Percentiles rank a stretch among this genome's conserved stretches.
These are phyloP conservation scores for Philereme vetulata DNA, from an alignment of 2,888 invertebrate genomes.

Conservation along the genomic window DNA sequence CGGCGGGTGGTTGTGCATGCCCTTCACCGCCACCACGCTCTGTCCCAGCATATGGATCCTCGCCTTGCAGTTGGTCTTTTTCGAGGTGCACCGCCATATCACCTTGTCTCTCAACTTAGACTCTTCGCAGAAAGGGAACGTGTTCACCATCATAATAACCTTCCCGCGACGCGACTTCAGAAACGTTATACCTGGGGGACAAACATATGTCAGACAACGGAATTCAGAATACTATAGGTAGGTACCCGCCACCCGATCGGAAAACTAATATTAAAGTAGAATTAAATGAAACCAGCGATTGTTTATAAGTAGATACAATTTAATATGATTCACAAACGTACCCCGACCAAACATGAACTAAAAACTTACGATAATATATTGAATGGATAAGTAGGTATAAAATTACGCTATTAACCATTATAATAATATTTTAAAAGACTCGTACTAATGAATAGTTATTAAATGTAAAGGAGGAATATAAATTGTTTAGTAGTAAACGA, in stretches of 20 bases:
- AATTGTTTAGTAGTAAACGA: slow-evolving; percentile 47
- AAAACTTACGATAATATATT: slow-evolving; percentile 73
- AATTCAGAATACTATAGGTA: slow-evolving; percentile 13
- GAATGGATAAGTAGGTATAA: slow-evolving; percentile 66
- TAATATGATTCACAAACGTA: slow-evolving; percentile 82
- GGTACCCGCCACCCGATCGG: slow-evolving; percentile 5
- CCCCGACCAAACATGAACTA: slow-evolving; percentile 73
- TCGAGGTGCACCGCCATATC: slow-evolving; percentile 81
- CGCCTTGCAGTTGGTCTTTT: slow-evolving; percentile 81
- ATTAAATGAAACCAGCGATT: slow-evolving; percentile 73
- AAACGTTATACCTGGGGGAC: slow-evolving; percentile 78
- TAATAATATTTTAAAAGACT: slow-evolving; percentile 54
- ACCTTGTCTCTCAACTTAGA: slow-evolving; percentile 80
- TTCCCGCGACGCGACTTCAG: slow-evolving; percentile 80
- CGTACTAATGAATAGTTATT: slow-evolving; percentile 62
- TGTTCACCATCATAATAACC: slow-evolving; percentile 82
- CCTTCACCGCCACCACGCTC: slow-evolving; percentile 78
- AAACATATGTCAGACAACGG: slow-evolving; percentile 57
- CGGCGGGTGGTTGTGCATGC: slow-evolving; percentile 80
- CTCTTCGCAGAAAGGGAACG: slow-evolving; percentile 81
- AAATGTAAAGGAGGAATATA: slow-evolving; percentile 77
- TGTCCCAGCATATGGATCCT: slow-evolving; percentile 79
- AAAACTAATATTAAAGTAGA: neutral
- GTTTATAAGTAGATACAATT: slow-evolving; percentile 78
- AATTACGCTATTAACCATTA: slow-evolving; percentile 64